phyloP scores from a whole-genome alignment of 2,113 vertebrate species.

The Narcine bancroftii region DNA sequence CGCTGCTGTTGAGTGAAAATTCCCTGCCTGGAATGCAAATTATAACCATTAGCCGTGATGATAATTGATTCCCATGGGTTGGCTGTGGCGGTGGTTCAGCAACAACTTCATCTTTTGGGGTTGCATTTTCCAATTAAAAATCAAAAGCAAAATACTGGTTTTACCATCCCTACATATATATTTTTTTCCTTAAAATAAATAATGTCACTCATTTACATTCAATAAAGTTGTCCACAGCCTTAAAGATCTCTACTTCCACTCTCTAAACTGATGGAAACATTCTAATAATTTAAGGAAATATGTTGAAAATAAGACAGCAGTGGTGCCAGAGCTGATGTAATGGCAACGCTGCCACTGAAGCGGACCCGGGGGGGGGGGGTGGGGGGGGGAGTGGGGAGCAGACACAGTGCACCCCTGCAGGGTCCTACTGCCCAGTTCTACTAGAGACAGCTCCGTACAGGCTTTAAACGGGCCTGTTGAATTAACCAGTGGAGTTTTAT shows the following conservation, averaged over 20 bases:
- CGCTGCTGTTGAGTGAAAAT: background rate
- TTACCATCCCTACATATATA: background rate
- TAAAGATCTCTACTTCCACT: background rate
- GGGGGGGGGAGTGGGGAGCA: too few species aligned
- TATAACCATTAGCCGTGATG: background rate
- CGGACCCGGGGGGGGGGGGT: too few species aligned
- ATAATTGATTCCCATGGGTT: background rate
- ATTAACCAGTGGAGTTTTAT: too few species aligned
- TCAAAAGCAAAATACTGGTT: too few species aligned
- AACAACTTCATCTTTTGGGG: background rate
- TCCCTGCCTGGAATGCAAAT: background rate
- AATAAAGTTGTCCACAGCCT: background rate
- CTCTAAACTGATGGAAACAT: background rate
- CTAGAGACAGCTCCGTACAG: too few species aligned
- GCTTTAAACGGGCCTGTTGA: too few species aligned
- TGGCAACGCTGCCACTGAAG: too few species aligned
- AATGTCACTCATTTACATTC: background rate
- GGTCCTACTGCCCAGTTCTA: too few species aligned
- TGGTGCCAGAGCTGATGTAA: too few species aligned
- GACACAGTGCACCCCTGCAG: too few species aligned
- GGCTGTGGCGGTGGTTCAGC: background rate
- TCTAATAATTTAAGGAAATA: background rate
- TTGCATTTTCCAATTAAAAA: background rate
- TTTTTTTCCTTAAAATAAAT: background rate
- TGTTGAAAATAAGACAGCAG: too few species aligned